Conservation (phyloP, 2,113 vertebrate species). For the Ochotona curzoniae region DNA sequence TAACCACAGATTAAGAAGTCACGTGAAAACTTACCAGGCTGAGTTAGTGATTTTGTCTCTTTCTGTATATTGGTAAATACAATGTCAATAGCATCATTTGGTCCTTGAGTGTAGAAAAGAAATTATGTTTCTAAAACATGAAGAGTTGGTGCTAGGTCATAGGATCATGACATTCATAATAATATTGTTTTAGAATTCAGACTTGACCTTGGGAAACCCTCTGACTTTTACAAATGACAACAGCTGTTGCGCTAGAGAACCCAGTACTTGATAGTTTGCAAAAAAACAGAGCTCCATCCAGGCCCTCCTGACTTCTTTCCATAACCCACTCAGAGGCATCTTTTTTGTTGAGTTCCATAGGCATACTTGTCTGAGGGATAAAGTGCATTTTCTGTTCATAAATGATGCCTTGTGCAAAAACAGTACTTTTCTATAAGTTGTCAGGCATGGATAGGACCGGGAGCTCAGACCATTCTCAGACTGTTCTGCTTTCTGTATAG, state of each 20-base stretch:
- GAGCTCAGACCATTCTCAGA: neutral
- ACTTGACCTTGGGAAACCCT: neutral
- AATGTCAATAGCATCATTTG: neutral
- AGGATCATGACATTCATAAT: neutral
- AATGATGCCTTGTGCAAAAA: neutral
- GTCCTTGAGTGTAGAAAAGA: neutral
- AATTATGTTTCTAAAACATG: neutral
- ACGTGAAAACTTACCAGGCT: neutral
- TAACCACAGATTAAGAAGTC: neutral
- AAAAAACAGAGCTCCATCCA: neutral
- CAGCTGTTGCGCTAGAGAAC: neutral
- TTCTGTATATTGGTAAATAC: neutral
- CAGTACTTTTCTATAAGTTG: neutral
- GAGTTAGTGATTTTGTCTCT: neutral
- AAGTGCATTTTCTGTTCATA: neutral
- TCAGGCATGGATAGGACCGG: neutral
- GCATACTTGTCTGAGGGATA: neutral
- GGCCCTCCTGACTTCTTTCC: neutral
- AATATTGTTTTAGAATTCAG: neutral
- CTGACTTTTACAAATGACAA: conserved; percentile 4
- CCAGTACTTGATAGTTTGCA: neutral
- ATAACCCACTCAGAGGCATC: neutral
- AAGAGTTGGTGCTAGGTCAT: neutral
- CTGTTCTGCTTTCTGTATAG: neutral
- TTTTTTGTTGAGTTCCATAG: neutral